Evolutionary conservation across 2,888 invertebrate species (phyloP).

Genomic region (Spodoptera exigua): DNA sequence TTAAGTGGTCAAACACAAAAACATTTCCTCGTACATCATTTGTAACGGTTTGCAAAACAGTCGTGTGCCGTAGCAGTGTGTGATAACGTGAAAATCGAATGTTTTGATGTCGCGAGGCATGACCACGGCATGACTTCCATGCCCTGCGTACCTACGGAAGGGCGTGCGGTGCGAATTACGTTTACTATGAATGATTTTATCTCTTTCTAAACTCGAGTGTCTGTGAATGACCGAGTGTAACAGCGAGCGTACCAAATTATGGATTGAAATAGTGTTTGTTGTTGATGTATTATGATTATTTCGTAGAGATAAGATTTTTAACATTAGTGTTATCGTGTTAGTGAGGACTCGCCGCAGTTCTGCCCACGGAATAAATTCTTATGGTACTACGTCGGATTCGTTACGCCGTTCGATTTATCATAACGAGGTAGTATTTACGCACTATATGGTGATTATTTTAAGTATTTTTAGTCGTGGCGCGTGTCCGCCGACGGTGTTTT

Average conservation of each 20-base stretch:
- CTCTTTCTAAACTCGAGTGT: slow-evolving; percentile 88
- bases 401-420: slow-evolving; percentile 78
- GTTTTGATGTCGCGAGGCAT: slow-evolving; percentile 85
- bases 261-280: slow-evolving; percentile 87
- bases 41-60: slow-evolving; percentile 65
- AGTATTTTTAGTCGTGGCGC: slow-evolving; percentile 85
- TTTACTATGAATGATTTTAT: slow-evolving; percentile 90
- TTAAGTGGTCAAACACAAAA: slow-evolving; percentile 77
- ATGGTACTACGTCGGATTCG: slow-evolving; percentile 77
- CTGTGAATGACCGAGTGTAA: slow-evolving; percentile 89
- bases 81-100: slow-evolving; percentile 72
- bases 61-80: slow-evolving; percentile 68
- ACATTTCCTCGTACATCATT: slow-evolving; percentile 73
- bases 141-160: slow-evolving; percentile 88
- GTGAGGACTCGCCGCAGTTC: slow-evolving; percentile 68
- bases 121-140: slow-evolving; percentile 89
- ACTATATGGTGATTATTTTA: slow-evolving; percentile 83
- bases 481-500: slow-evolving; percentile 68
- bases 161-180: slow-evolving; percentile 87
- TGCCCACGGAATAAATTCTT: slow-evolving; percentile 73
- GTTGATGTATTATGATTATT: slow-evolving; percentile 86
- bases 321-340: slow-evolving; percentile 78
- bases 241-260: slow-evolving; percentile 87
- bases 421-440: slow-evolving; percentile 83
- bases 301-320: slow-evolving; percentile 78